phyloP scores from a whole-genome alignment of 2,797 vertebrate species.

The Heteromormyrus szaboi region DNA sequence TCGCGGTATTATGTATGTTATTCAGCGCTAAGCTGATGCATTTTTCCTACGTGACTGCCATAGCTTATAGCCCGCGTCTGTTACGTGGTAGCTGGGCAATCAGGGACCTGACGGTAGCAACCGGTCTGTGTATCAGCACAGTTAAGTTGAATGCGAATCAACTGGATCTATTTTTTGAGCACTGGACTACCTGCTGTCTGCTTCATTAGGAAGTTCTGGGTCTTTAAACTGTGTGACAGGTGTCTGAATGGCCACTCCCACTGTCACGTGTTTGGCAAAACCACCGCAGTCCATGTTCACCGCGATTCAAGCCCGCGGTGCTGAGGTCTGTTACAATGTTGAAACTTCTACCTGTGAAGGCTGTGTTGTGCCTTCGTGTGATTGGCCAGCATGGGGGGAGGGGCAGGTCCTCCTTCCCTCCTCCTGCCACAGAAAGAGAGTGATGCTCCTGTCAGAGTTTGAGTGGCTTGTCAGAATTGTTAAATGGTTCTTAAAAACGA shows the following conservation, averaged over 20 bases:
- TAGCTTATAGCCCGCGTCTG: not conserved
- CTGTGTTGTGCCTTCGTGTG: not conserved
- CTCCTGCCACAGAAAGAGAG: not conserved
- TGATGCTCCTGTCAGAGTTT: not conserved
- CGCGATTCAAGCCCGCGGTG: not conserved
- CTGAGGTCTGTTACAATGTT: not conserved
- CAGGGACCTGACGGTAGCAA: not conserved
- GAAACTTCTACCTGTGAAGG: not conserved
- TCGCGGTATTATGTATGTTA: not conserved
- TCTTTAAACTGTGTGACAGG: not conserved
- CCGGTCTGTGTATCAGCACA: not conserved
- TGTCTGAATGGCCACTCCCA: not conserved
- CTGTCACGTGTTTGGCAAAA: not conserved
- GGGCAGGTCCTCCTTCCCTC: not conserved
- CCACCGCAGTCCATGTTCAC: not conserved
- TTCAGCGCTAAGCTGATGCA: conserved; percentile 3
- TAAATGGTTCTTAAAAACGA: not conserved
- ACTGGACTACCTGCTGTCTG: not conserved
- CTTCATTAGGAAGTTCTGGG: not conserved
- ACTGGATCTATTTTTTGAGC: not conserved
- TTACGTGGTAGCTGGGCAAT: not conserved
- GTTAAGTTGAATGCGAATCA: not conserved
- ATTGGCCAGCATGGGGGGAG: not conserved
- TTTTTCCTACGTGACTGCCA: conserved; percentile 6
- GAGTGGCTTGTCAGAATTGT: not conserved